A percentile compares a stretch with the other conserved stretches of the same genome.
Evolutionary conservation across 53 echinoderm and acorn worm species (phyloP).

Genomic region (Luidia sarsii): DNA sequence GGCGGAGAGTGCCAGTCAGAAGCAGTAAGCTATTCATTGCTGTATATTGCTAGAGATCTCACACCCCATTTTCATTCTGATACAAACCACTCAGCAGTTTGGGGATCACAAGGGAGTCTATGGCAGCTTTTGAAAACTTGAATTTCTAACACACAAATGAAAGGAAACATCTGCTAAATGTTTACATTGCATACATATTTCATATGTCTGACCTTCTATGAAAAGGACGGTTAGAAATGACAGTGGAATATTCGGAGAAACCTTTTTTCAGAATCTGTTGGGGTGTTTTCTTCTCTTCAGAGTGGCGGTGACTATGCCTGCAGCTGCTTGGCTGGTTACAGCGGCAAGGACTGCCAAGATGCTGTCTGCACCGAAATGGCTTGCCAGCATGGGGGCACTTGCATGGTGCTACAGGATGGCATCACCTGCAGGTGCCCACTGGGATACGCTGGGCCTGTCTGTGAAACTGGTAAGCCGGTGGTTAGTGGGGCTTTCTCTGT

Average conservation of each 20-base stretch:
- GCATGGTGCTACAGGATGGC: constrained; percentile 32
- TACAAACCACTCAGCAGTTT: no score
- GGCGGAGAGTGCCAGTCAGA: no score
- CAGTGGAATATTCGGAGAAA: not conserved
- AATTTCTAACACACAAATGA: no score
- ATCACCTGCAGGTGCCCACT: constrained; percentile 73
- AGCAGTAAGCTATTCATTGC: no score
- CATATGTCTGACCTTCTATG: not conserved
- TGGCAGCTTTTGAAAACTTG: no score
- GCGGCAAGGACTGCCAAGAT: constrained; percentile 76
- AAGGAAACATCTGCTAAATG: no score
- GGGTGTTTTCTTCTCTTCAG: constrained; percentile 23
- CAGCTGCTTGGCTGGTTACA: constrained; percentile 55
- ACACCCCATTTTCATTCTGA: no score
- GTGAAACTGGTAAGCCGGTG: constrained; percentile 85
- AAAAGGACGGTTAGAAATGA: not conserved
- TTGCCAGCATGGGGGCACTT: constrained; percentile 73
- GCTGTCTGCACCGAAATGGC: constrained; percentile 51
- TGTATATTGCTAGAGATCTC: no score
- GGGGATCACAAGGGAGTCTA: no score
- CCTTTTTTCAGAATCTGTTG: not conserved
- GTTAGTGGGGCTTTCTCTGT: no score
- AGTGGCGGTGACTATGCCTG: constrained; percentile 67
- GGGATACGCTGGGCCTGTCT: constrained; percentile 81
- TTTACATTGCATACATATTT: no score